These are phyloP conservation scores for Nudaria mundana DNA, from an alignment of 2,888 invertebrate genomes.

Conservation along the genomic window DNA sequence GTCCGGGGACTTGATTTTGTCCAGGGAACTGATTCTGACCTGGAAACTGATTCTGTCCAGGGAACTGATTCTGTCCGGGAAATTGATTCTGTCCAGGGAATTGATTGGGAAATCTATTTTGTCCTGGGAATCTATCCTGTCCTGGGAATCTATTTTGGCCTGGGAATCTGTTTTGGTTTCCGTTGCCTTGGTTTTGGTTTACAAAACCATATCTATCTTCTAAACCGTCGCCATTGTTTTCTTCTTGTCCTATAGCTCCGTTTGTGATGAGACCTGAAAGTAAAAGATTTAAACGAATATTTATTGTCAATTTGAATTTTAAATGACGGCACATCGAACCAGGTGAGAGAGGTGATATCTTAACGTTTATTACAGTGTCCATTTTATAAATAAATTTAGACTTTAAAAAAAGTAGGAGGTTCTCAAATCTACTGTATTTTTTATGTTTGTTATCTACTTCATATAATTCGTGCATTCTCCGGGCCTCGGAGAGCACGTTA, in stretches of 20 bases:
- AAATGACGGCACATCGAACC: too few relatives aligned
- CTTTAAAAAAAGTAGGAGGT: too few relatives aligned
- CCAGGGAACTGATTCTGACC: neutral
- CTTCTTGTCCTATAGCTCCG: neutral
- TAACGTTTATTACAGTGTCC: too few relatives aligned
- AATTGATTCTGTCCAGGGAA: neutral
- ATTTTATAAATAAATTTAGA: too few relatives aligned
- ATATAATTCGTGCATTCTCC: too few relatives aligned
- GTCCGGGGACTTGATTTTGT: neutral
- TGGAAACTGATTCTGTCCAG: neutral
- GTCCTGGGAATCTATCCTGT: constrained; percentile 16
- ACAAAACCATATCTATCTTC: neutral
- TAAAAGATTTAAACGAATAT: too few relatives aligned
- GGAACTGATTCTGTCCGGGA: neutral
- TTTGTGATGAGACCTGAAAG: neutral
- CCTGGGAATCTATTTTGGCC: constrained; percentile 19
- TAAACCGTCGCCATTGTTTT: neutral
- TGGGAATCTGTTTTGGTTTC: constrained; percentile 12
- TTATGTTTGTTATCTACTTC: too few relatives aligned
- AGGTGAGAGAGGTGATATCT: too few relatives aligned
- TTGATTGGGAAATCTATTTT: constrained; percentile 15
- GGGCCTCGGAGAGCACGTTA: too few relatives aligned
- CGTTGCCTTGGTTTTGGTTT: neutral
- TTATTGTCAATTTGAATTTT: too few relatives aligned
- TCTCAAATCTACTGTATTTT: too few relatives aligned